phyloP scores from a whole-genome alignment of 2,888 invertebrate species.

The Habroteleia sp. region DNA sequence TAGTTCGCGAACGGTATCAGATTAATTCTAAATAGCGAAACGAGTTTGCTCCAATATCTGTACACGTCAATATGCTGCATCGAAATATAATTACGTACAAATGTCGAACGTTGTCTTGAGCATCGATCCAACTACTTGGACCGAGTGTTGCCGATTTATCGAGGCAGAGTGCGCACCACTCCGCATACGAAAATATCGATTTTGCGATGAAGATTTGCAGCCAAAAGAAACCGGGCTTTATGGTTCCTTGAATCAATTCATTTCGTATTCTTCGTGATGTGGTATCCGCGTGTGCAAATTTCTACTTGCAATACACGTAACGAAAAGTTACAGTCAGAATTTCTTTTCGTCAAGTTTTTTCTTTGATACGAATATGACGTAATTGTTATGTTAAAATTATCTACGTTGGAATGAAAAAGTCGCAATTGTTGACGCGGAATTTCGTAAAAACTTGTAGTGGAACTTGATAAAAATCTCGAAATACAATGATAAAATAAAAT shows the following conservation, averaged over 20 bases:
- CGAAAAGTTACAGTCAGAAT: too few species aligned
- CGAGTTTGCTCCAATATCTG: slow-evolving; percentile 29
- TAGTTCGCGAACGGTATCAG: slow-evolving; percentile 7
- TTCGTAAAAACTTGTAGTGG: too few species aligned
- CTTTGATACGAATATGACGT: not conserved
- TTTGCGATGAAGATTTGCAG: not conserved
- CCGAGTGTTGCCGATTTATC: slow-evolving; percentile 8
- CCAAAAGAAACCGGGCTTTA: slow-evolving; percentile 4
- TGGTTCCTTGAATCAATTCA: slow-evolving; percentile 3
- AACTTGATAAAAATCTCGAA: too few species aligned
- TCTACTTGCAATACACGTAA: too few species aligned
- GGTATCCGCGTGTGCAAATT: slow-evolving; percentile 1
- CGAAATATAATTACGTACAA: slow-evolving; percentile 36
- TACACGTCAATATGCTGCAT: slow-evolving; percentile 19
- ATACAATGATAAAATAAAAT: too few species aligned
- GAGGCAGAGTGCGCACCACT: not conserved
- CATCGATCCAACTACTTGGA: slow-evolving; percentile 5
- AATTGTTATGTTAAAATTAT: too few species aligned
- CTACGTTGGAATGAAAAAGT: too few species aligned
- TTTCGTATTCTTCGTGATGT: not conserved
- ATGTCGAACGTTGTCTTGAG: slow-evolving; percentile 24
- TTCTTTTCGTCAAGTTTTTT: too few species aligned
- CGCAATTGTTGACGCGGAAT: too few species aligned
- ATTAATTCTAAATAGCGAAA: slow-evolving; percentile 36
- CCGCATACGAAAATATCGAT: slow-evolving; percentile 21